phyloP scores from a whole-genome alignment of 2,113 vertebrate species.

The Copsychus sechellarum region DNA sequence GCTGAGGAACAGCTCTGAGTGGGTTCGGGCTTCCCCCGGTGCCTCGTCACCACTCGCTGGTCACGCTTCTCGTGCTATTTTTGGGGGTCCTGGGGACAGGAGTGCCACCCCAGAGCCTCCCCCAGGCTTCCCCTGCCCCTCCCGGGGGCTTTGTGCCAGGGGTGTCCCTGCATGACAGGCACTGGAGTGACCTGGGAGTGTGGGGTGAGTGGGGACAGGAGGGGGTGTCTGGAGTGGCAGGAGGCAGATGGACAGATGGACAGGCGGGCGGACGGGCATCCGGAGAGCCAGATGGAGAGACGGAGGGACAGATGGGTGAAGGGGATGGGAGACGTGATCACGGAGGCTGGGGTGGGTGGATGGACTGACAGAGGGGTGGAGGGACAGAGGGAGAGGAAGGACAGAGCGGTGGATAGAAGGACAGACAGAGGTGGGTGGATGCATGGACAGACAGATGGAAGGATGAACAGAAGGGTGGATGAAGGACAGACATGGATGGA shows the following conservation, averaged over 20 bases:
- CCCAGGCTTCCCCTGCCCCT: not conserved
- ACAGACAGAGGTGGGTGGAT: not conserved
- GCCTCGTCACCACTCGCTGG: not conserved
- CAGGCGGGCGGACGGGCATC: not conserved
- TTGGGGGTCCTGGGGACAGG: not conserved
- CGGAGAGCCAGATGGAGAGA: not conserved
- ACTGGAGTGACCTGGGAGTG: not conserved
- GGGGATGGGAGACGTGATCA: not conserved
- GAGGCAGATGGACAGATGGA: conserved; percentile 13
- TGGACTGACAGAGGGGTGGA: not conserved
- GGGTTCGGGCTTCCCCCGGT: not conserved
- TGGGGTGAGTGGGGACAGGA: not conserved
- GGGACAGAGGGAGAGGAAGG: not conserved
- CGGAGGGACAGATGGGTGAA: not conserved
- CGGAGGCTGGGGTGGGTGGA: not conserved
- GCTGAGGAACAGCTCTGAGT: not conserved
- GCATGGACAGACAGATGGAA: not conserved
- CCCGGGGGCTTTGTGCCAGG: fast-evolving
- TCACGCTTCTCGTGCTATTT: not conserved
- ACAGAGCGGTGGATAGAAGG: not conserved
- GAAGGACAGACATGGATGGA: not conserved
- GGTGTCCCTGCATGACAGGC: not conserved
- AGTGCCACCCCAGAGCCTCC: not conserved
- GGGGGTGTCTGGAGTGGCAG: not conserved
- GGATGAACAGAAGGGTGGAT: not conserved